Base-by-base conservation (phyloP, 2,888 invertebrate species). In the Agrenia bidenticulata region DNA sequence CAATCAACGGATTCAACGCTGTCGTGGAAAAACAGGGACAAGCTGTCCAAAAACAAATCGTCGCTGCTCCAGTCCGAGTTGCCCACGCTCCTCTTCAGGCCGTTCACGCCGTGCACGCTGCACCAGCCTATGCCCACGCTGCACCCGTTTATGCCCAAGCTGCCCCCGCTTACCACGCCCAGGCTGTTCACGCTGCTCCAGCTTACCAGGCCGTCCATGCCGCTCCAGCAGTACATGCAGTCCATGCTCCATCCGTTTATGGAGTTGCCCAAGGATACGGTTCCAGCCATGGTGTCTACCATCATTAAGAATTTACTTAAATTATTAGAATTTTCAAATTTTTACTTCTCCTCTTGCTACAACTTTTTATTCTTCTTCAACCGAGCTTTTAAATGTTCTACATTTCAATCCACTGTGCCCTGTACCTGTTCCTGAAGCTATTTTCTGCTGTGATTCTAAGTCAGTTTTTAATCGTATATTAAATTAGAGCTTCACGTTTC, bases 1-100 rank as follows among this genome's bases (percentile, higher is more conserved):
- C 70, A 37, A 62, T 72, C 63, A 64, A 72, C 55, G 69, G 69
- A 63, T 69, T 69, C 57, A 69, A 69, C 61, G 69, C 69, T 19
- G 67, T 67, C 41, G 67, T 67, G 42, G 67, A 67, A 41, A 50
- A 61, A 53, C 61, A 64, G 13, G 66, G 58, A 26, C 63, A 63
- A 19, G 64, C 61, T 57, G 70, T 70, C 24, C 58, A 17, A 21
- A 49, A 50, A 19, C 23, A 49, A 37, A 32, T 24, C 54, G 54
- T 54, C 32, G 54, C 54, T 26, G 17, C 13, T 2, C 57, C 57
- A 19, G 41, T 57, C 42, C 27, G 21, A 41, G 55, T 32, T 32
- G 55, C 55, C 17, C 55, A 55, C 32, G 37, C 55, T n/a, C n/a
- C n/a, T n/a, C n/a, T n/a, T n/a, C n/a, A n/a, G n/a, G n/a, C n/a